Base-by-base conservation (phyloP, 2,888 invertebrate genomes). In the Dryococelus australis region DNA sequence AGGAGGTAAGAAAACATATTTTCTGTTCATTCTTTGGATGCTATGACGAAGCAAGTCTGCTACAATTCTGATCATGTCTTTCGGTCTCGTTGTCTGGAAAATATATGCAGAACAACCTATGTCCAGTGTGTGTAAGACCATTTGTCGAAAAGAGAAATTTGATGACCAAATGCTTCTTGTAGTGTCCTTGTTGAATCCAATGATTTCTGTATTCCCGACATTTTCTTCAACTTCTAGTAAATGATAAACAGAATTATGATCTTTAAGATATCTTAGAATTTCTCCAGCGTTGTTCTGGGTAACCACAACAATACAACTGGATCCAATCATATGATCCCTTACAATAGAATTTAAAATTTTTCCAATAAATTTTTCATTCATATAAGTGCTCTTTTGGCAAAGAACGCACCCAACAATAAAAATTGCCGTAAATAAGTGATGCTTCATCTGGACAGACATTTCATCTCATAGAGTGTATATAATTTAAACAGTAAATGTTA, bases 21-120 rank as follows among this genome's bases (percentile, higher is more conserved):
- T 94, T 90, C 93, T 92, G 86, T 93, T 91, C 90, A 94, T 93
- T 89, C 94, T 92, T 35, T 24, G 92, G 91, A 86, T 91, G 92
- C 79, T 93, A 93, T 90, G 87, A 88, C 92, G 93, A 81, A 92
- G 92, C 24, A 92, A 92, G 89, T 91, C 90, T 88, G 94, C 93
- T 86, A 93, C 92, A 0, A 92, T 91, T 8, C 87, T 86, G 90
- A 94, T 92, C 88, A 94, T 93, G 16, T 88, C 88, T 85, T 90
- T 85, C 0, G 94, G 93, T 85, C 93, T 90, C 86, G 89, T 88
- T 91, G 93, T 91, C 89, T 91, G 91, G 16, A 94, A 91, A 6
- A 94, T 91, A 87, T 93, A 93, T 91, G 93, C 93, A 20, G 93
- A 93, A 90, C 94, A 94, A 20, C 93, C 94, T 83, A 91, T 92